Evolutionary conservation across 2,113 vertebrate species (phyloP).

Genomic region (Budorcas taxicolor): DNA sequence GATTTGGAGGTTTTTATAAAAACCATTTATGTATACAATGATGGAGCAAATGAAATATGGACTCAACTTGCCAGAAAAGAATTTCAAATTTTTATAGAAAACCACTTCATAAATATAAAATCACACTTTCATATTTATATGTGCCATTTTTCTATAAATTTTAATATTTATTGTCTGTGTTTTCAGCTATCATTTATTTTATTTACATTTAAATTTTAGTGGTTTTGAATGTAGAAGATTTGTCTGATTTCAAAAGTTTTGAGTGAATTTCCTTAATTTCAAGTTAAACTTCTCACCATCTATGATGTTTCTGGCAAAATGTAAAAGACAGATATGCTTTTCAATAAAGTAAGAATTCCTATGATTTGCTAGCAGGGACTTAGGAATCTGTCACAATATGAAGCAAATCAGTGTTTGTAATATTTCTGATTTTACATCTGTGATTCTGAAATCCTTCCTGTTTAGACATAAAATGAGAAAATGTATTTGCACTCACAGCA

Average conservation of each 20-base stretch:
- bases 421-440: neutral
- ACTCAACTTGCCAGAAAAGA: neutral
- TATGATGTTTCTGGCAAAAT: neutral
- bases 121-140: neutral
- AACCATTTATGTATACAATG: neutral
- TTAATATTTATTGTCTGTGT: conserved; percentile 47
- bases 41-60: neutral
- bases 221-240: conserved; percentile 21
- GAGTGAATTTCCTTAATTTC: conserved; percentile 36
- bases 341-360: neutral
- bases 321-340: neutral
- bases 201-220: conserved; percentile 52
- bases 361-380: neutral
- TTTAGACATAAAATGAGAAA: neutral
- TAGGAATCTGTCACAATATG: neutral
- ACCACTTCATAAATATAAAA: conserved; percentile 17
- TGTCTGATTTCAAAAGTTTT: conserved; percentile 31
- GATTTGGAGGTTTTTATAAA: neutral
- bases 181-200: conserved; percentile 67
- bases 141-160: neutral
- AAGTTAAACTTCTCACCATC: neutral
- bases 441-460: neutral
- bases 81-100: conserved; percentile 6
- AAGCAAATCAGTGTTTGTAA: neutral
- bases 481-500: neutral